These are phyloP conservation scores for Poecilia picta DNA, from an alignment of 2,797 vertebrate species.

Conservation along the genomic window DNA sequence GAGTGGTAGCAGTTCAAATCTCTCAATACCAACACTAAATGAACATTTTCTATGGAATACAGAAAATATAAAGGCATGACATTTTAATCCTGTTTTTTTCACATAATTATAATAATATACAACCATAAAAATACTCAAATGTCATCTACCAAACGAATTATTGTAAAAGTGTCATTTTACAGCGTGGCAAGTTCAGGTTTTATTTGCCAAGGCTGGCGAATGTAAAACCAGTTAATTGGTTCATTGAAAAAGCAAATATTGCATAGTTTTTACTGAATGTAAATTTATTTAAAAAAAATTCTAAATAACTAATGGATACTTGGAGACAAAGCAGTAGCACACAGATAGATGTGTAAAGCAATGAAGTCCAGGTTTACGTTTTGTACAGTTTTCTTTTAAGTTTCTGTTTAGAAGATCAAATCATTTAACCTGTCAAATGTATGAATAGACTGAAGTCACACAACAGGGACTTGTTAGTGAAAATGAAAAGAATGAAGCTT, in stretches of 20 bases:
- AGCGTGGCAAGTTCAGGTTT: not conserved
- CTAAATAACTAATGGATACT: too few relatives aligned
- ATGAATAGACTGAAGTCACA: slow-evolving; percentile 46
- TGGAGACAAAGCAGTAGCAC: too few relatives aligned
- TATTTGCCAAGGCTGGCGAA: not conserved
- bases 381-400: too few relatives aligned
- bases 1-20: slow-evolving; percentile 33
- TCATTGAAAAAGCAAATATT: not conserved
- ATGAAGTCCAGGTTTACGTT: too few relatives aligned
- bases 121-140: not conserved
- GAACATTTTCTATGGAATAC: not conserved
- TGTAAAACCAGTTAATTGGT: too few relatives aligned
- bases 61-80: not conserved
- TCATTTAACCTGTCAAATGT: too few relatives aligned
- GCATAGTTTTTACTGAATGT: not conserved
- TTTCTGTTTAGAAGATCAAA: too few relatives aligned
- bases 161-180: not conserved
- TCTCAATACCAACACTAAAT: slow-evolving; percentile 6
- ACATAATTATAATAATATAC: not conserved
- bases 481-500: slow-evolving; percentile 58
- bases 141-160: not conserved
- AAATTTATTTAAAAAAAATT: not conserved
- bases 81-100: not conserved
- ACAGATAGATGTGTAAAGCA: too few relatives aligned
- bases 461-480: slow-evolving; percentile 78